These are phyloP conservation scores for Nothobranchius kuhntae DNA, from an alignment of 2,113 vertebrate species.

Conservation along the genomic window DNA sequence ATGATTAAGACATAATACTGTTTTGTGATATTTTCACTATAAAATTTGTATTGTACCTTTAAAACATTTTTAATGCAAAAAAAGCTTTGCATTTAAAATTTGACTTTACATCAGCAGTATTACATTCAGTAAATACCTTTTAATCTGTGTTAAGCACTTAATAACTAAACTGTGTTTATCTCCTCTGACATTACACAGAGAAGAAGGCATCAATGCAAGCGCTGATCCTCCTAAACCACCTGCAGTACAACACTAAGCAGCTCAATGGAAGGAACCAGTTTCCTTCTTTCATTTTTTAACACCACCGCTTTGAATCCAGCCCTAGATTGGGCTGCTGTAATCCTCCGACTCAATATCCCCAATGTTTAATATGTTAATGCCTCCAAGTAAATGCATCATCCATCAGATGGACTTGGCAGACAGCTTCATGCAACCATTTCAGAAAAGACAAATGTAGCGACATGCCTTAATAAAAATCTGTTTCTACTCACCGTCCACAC, in stretches of 20 bases:
- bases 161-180: too few species aligned
- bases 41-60: too few species aligned
- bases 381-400: conserved; percentile 62
- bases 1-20: too few species aligned
- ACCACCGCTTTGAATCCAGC: conserved; percentile 60
- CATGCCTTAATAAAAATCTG: conserved; percentile 41
- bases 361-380: conserved; percentile 75
- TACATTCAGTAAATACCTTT: too few species aligned
- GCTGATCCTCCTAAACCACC: conserved; percentile 68
- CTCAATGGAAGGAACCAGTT: conserved; percentile 45
- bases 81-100: too few species aligned
- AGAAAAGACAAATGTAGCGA: conserved; percentile 66
- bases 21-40: too few species aligned
- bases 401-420: conserved; percentile 58
- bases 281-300: conserved; percentile 72
- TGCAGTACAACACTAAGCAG: conserved; percentile 49
- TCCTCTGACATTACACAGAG: too few species aligned
- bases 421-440: conserved; percentile 52
- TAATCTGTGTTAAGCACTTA: too few species aligned
- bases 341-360: conserved; percentile 66
- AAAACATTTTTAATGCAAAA: too few species aligned
- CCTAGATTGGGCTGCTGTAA: conserved; percentile 62
- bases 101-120: too few species aligned
- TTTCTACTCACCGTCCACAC: conserved; percentile 45
- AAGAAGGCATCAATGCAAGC: conserved; percentile 47